These are phyloP conservation scores for Hypotaenidia okinawae DNA, from an alignment of 2,797 vertebrate genomes.

Conservation along the genomic window DNA sequence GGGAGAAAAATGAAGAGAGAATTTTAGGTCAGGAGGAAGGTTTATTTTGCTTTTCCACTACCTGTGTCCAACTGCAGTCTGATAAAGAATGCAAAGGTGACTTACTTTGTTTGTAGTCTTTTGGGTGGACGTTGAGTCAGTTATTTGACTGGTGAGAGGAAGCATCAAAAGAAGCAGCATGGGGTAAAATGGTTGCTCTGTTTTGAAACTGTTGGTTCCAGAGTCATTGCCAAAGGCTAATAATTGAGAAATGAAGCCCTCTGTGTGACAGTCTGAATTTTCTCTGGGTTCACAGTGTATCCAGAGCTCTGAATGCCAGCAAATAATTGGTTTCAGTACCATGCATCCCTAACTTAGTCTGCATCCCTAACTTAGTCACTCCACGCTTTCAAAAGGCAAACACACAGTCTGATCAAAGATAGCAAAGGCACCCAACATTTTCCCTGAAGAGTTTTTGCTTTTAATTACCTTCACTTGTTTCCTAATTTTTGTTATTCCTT, in stretches of 20 bases:
- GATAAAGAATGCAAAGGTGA: neutral
- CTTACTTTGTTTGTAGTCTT: neutral
- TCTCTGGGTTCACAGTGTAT: neutral
- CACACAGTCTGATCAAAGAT: neutral
- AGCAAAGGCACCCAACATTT: neutral
- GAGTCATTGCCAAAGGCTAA: neutral
- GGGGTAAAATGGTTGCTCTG: neutral
- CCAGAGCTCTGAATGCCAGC: neutral
- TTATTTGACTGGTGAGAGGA: neutral
- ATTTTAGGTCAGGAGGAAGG: neutral
- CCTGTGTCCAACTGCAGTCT: neutral
- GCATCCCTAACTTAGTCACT: neutral
- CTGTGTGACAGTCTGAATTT: neutral
- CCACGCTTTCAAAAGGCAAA: neutral
- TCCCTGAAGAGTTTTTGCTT: neutral
- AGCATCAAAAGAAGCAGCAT: neutral
- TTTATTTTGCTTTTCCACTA: constrained; percentile 3
- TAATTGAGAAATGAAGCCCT: neutral
- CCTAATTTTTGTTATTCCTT: neutral
- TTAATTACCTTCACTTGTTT: neutral
- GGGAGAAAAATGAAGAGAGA: constrained; percentile 3
- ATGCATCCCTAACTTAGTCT: neutral
- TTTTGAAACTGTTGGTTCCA: neutral
- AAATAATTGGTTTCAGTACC: neutral
- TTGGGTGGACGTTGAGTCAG: neutral